phyloP scores from a whole-genome alignment of 1,140 invertebrate species.

The Heliconius hermathena region DNA sequence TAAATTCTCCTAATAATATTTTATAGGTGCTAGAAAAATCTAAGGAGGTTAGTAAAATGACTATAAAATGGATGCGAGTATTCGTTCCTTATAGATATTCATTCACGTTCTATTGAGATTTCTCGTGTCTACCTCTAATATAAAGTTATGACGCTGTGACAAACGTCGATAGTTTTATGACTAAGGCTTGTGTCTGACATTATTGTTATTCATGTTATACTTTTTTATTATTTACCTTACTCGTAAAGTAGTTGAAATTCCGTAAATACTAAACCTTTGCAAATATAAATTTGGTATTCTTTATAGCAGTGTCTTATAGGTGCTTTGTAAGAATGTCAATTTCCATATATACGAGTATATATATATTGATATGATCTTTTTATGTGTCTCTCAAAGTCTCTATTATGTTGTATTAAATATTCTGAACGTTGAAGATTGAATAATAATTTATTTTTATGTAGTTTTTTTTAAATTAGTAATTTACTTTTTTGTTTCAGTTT shows the following conservation, averaged over 20 bases:
- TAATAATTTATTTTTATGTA: too few species aligned
- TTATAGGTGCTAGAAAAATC: constrained; percentile 23
- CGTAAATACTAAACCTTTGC: not conserved
- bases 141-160: constrained; percentile 47
- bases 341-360: not conserved
- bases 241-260: constrained; percentile 28
- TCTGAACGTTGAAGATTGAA: too few species aligned
- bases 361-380: too few species aligned
- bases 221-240: constrained; percentile 36
- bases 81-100: constrained; percentile 25
- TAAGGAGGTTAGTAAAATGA: not conserved
- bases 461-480: not conserved
- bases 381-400: not conserved
- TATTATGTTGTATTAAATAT: not conserved
- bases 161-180: constrained; percentile 52
- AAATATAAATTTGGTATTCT: not conserved
- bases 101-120: constrained; percentile 42
- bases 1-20: not conserved
- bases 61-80: constrained; percentile 24
- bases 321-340: not conserved
- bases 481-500: constrained; percentile 81
- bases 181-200: constrained; percentile 47
- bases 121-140: constrained; percentile 49
- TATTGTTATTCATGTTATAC: constrained; percentile 49
- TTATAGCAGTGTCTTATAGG: not conserved